Evolutionary conservation across 2,888 invertebrate genomes (phyloP), one percentile per base, ranked within the genome.

Genomic region (Drosophila nigritarsus): DNA sequence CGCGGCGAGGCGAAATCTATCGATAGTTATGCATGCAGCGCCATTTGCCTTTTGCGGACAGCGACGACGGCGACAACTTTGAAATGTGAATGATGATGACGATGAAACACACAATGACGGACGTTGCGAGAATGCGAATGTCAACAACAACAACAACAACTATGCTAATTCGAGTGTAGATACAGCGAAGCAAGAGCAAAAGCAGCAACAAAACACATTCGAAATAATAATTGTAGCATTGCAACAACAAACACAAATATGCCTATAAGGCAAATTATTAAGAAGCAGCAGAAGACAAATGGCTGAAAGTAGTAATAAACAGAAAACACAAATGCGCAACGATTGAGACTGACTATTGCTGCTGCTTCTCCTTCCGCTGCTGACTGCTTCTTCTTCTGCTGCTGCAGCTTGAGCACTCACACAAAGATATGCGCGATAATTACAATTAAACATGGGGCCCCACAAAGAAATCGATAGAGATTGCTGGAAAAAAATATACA

Each of bases 401-500:
- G 51, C 59, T 73, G 65, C 36, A 66, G 65, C 61, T 73, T 78
- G 54, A 78, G 75, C 65, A 59, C 65, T 51, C 65, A 58, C 38
- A 38, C 62, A 53, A 58, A 55, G 56, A 48, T 20, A 67, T 59
- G 64, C 62, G 70, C 75, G 74, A 75, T 86, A 86, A 86, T 86
- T 86, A 88, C 89, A 86, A 86, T 89, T 86, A 87, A 86, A 86
- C 89, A 83, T 82, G 80, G 65, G 51, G 38, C 64, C 36, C 49
- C 40, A 90, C 89, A 90, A 86, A 90, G 85, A 90, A 90, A 89
- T 86, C 85, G 68, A 86, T 86, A 89, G 85, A 86, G 85, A 90
- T 88, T 85, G 72, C 80, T 86, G 65, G 66, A 66, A 68, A 60
- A 71, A 70, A 64, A 56, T 45, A 24, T 15, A 24, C 45, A 45